A percentile compares a stretch with the other conserved stretches of the same genome.
Evolutionary conservation across 1,140 invertebrate species (phyloP).

Genomic region (Conus betulinus): DNA sequence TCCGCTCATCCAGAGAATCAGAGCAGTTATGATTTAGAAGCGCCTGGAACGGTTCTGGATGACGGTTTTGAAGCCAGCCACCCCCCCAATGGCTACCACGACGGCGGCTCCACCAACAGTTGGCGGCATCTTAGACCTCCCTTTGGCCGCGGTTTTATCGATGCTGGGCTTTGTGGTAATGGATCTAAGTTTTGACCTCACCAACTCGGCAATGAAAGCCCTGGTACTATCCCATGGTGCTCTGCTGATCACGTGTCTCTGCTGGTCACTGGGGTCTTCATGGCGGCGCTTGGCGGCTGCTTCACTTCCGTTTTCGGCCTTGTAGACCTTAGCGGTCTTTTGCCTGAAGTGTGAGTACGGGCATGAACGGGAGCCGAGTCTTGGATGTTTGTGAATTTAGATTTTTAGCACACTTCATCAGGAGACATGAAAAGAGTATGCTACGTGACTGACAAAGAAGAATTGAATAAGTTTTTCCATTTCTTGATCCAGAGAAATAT

Average conservation of each 20-base stretch:
- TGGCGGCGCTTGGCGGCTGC: slow-evolving; percentile 19
- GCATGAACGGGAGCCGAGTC: too few species aligned
- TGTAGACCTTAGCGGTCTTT: neutral
- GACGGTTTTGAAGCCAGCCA: neutral
- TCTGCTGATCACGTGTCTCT: slow-evolving; percentile 25
- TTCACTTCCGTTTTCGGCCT: slow-evolving; percentile 4
- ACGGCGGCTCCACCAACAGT: neutral
- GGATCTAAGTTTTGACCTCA: slow-evolving; percentile 1
- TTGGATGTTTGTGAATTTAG: too few species aligned
- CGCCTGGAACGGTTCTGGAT: neutral
- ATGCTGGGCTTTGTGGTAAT: slow-evolving; percentile 7
- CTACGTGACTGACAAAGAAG: too few species aligned
- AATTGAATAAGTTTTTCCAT: too few species aligned
- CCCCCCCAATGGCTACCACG: neutral
- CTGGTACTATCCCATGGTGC: neutral
- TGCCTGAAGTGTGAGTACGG: neutral
- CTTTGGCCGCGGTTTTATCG: neutral
- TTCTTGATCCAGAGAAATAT: too few species aligned
- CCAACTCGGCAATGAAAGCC: slow-evolving; percentile 10
- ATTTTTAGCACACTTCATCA: too few species aligned
- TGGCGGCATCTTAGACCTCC: neutral
- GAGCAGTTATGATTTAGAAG: neutral
- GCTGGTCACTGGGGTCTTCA: slow-evolving; percentile 15
- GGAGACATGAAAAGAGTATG: too few species aligned
- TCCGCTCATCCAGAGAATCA: too few species aligned